Conservation (phyloP, 2,113 vertebrate species). For the Oostethus manadensis region DNA sequence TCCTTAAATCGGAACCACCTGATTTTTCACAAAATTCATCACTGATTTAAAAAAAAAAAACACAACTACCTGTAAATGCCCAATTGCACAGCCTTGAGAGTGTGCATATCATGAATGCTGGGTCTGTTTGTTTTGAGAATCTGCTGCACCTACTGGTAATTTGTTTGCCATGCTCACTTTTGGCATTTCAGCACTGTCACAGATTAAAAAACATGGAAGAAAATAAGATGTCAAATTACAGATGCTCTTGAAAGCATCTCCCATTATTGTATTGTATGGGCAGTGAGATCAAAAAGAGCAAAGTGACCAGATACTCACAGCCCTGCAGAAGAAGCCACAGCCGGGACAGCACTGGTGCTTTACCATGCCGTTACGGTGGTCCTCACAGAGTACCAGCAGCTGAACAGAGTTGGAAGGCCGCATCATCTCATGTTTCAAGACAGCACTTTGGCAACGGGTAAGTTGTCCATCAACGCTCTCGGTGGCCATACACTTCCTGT, state of each 20-base stretch:
- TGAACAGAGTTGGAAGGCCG: slow-evolving; percentile 93
- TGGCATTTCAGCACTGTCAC: no score
- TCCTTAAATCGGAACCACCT: no score
- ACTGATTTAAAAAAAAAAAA: no score
- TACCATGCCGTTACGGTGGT: slow-evolving; percentile 93
- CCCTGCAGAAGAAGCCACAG: slow-evolving; percentile 95
- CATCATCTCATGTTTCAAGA: slow-evolving; percentile 96
- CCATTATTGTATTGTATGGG: not conserved
- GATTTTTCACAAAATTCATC: no score
- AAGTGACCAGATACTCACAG: slow-evolving; percentile 73
- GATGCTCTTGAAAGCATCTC: not conserved
- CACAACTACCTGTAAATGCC: no score
- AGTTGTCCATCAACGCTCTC: slow-evolving; percentile 90
- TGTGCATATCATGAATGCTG: no score
- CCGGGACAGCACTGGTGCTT: slow-evolving; percentile 98
- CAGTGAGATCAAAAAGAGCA: not conserved
- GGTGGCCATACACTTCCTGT: slow-evolving; percentile 97
- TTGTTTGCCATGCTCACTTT: no score
- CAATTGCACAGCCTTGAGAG: no score
- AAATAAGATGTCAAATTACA: not conserved
- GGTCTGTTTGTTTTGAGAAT: no score
- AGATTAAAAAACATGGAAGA: not conserved
- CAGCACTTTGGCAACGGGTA: slow-evolving; percentile 85
- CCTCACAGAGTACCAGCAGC: slow-evolving; percentile 92
- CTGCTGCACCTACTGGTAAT: no score